Evolutionary conservation across 2,113 vertebrate species (phyloP).

Genomic region (Pterophyllum scalare): DNA sequence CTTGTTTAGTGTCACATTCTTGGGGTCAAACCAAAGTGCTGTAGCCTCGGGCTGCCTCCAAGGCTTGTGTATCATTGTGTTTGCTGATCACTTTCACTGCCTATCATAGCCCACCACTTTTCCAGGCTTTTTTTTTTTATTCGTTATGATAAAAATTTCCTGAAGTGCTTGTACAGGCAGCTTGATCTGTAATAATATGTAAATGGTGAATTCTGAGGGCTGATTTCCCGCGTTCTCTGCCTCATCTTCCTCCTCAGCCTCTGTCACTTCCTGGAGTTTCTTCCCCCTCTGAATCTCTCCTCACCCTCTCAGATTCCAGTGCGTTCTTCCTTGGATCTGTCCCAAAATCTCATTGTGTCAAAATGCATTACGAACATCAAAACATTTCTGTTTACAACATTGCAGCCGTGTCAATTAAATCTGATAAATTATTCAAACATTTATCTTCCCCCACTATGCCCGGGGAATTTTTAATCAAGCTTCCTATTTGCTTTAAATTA

Average conservation of each 20-base stretch:
- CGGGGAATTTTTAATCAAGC: slow-evolving; percentile 96
- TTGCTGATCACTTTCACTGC: slow-evolving; percentile 58
- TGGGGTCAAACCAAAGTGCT: slow-evolving; percentile 68
- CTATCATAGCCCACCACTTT: slow-evolving; percentile 47
- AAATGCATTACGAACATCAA: slow-evolving; percentile 87
- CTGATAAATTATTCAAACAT: slow-evolving; percentile 93
- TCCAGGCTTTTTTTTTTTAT: background rate
- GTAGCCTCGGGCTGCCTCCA: slow-evolving; percentile 67
- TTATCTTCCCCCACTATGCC: slow-evolving; percentile 86
- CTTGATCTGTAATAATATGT: slow-evolving; percentile 65
- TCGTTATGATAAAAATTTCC: slow-evolving; percentile 65
- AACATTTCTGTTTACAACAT: slow-evolving; percentile 93
- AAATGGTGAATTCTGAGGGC: slow-evolving; percentile 47
- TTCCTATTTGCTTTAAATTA: slow-evolving; percentile 99
- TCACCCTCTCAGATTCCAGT: slow-evolving; percentile 16
- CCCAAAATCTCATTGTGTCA: slow-evolving; percentile 82
- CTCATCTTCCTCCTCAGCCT: background rate
- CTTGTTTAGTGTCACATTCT: slow-evolving; percentile 72
- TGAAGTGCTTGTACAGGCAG: slow-evolving; percentile 33
- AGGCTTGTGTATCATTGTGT: slow-evolving; percentile 69
- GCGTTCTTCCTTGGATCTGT: slow-evolving; percentile 75
- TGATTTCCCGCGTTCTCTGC: background rate
- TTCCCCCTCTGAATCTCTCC: slow-evolving; percentile 5
- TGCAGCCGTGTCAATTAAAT: slow-evolving; percentile 89
- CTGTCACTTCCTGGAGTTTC: slow-evolving; percentile 22